Evolutionary conservation across 2,797 vertebrate species (phyloP).

Genomic region (Sebastes kiyomatsui): DNA sequence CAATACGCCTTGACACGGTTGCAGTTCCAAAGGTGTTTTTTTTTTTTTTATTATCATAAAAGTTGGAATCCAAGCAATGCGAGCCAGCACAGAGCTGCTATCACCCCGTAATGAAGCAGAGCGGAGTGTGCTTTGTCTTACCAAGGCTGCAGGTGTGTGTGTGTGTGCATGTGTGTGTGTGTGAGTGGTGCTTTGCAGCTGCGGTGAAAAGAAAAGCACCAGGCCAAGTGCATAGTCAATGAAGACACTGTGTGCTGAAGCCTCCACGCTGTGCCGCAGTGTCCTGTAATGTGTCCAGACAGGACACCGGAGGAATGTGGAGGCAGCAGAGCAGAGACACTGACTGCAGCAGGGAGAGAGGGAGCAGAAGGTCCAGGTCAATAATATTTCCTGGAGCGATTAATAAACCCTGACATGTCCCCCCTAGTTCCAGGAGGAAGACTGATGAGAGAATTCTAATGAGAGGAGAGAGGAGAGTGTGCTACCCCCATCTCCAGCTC

Average conservation of each 20-base stretch:
- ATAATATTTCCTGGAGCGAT: conserved; percentile 78
- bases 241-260: conserved; percentile 71
- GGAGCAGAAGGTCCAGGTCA: conserved; percentile 75
- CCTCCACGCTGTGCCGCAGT: conserved; percentile 71
- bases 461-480: conserved; percentile 53
- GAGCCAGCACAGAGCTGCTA: conserved; percentile 13
- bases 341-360: conserved; percentile 52
- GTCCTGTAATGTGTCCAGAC: conserved; percentile 70
- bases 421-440: conserved; percentile 41
- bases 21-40: background rate
- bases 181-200: conserved; percentile 64
- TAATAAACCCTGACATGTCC: conserved; percentile 78
- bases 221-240: conserved; percentile 69
- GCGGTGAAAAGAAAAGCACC: conserved; percentile 48
- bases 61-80: conserved; percentile 16
- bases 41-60: background rate
- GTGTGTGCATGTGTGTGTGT: conserved; percentile 31
- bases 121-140: conserved; percentile 32
- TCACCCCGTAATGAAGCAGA: conserved; percentile 33
- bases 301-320: conserved; percentile 72
- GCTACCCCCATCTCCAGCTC: background rate
- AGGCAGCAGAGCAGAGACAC: conserved; percentile 60
- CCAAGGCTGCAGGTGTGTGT: conserved; percentile 65
- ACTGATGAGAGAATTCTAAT: conserved; percentile 79
- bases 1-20: conserved; percentile 26